These are phyloP conservation scores for Sebastes diaconus DNA, from an alignment of 2,797 vertebrate species.

Conservation along the genomic window DNA sequence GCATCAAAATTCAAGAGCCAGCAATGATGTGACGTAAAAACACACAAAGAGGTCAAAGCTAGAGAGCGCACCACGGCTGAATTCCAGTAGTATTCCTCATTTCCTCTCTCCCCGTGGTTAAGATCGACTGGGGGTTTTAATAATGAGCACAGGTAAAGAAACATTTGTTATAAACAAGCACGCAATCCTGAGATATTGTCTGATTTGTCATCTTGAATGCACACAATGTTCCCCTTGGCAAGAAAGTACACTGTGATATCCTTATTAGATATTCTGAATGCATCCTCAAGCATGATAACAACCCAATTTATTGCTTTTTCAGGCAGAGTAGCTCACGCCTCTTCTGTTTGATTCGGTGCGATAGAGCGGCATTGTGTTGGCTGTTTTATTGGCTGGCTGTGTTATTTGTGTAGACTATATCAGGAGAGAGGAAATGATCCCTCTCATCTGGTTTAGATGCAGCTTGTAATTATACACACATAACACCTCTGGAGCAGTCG, in stretches of 20 bases:
- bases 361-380: background rate
- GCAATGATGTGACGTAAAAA: conserved; percentile 6
- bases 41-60: conserved; percentile 8
- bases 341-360: conserved; percentile 11
- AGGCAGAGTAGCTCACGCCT: background rate
- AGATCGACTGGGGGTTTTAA: background rate
- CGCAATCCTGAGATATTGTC: background rate
- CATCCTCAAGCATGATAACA: background rate
- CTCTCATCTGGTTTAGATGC: conserved; percentile 35
- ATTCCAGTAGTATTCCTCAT: conserved; percentile 15
- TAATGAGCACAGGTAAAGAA: background rate
- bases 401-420: conserved; percentile 19
- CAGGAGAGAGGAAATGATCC: conserved; percentile 19
- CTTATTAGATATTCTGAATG: background rate
- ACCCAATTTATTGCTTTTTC: background rate
- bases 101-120: background rate
- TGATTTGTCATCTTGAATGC: conserved; percentile 7
- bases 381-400: conserved; percentile 5
- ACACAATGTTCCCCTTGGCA: background rate
- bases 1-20: conserved; percentile 52
- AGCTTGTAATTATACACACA: conserved; percentile 29
- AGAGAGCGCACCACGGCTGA: background rate
- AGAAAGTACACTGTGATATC: background rate
- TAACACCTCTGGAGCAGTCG: conserved; percentile 22
- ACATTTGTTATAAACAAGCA: background rate